Evolutionary conservation across 2,113 vertebrate species (phyloP).

Genomic region (Proteles cristata): DNA sequence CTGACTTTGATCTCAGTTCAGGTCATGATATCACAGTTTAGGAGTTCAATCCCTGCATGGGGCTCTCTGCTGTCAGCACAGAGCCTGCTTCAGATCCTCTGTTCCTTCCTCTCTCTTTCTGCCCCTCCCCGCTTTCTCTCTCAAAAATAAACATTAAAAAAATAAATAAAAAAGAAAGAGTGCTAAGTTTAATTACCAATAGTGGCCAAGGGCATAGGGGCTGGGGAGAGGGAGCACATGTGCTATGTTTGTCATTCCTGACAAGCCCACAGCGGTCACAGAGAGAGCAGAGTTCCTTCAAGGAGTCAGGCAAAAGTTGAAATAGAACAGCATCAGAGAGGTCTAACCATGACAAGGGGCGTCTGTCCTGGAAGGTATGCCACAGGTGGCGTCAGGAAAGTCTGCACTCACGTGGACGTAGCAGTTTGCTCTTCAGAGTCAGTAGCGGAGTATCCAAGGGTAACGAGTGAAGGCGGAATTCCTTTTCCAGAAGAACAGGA

Average conservation of each 20-base stretch:
- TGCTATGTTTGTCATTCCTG: background rate
- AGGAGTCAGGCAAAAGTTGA: background rate
- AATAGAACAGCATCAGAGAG: background rate
- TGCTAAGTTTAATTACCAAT: background rate
- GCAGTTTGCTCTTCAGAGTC: background rate
- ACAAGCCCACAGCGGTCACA: background rate
- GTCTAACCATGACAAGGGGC: background rate
- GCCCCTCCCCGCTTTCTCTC: too few relatives aligned
- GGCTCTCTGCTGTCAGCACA: too few relatives aligned
- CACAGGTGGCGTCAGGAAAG: too few relatives aligned
- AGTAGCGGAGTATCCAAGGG: background rate
- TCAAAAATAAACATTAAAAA: too few relatives aligned
- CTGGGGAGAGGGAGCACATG: accelerated
- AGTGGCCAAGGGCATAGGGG: background rate
- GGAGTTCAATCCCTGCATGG: too few relatives aligned
- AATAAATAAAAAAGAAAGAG: background rate
- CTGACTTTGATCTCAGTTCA: too few relatives aligned
- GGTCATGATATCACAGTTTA: too few relatives aligned
- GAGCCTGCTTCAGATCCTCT: too few relatives aligned
- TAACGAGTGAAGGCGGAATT: background rate
- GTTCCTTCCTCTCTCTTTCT: too few relatives aligned
- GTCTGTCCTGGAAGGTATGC: background rate
- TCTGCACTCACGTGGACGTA: too few relatives aligned
- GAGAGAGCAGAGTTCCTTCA: background rate
- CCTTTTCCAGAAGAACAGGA: background rate